Conservation (phyloP, 2,113 vertebrate genomes). For the Charadrius vociferus region DNA sequence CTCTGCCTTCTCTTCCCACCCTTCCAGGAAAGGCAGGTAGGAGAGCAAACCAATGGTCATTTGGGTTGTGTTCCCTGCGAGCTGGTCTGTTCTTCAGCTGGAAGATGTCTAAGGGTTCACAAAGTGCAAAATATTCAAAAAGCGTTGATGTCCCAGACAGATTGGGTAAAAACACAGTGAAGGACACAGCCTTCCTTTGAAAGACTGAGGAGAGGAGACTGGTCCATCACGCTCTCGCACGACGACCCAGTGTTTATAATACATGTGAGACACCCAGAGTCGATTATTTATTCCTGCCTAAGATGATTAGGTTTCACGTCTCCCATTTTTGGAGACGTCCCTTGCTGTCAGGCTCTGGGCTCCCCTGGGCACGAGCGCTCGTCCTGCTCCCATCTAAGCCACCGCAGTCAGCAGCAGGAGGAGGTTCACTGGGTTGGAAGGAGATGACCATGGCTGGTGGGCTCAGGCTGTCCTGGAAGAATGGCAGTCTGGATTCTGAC, state of each 20-base stretch:
- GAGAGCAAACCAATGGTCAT: background rate
- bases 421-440: background rate
- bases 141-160: background rate
- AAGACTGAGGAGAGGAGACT: background rate
- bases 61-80: background rate
- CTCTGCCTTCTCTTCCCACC: background rate
- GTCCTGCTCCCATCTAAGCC: background rate
- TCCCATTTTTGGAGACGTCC: background rate
- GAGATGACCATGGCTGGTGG: background rate
- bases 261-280: background rate
- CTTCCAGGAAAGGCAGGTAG: background rate
- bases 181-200: background rate
- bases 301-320: background rate
- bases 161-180: background rate
- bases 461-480: background rate
- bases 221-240: background rate
- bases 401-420: background rate
- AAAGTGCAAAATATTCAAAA: background rate
- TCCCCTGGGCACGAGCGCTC: fast-evolving
- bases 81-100: background rate
- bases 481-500: background rate
- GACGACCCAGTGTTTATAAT: background rate
- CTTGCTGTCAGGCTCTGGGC: background rate
- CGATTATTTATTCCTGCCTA: background rate
- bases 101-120: background rate